These are phyloP conservation scores for Myocastor coypus DNA, from an alignment of 2,113 vertebrate species.

Conservation along the genomic window DNA sequence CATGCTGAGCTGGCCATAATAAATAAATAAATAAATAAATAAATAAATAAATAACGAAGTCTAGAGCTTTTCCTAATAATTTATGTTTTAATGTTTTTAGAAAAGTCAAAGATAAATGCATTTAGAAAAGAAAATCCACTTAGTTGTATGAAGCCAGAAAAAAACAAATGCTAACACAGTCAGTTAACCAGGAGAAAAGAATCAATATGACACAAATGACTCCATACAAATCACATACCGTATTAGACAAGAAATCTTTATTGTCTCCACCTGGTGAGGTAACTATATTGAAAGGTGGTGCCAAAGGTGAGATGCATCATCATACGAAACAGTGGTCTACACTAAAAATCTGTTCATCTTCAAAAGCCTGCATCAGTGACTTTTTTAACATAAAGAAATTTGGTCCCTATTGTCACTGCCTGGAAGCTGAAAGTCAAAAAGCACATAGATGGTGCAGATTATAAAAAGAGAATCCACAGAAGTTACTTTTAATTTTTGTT, in stretches of 20 bases:
- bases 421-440: not conserved
- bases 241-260: conserved; percentile 22
- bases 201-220: conserved; percentile 41
- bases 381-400: not conserved
- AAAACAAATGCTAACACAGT: conserved; percentile 52
- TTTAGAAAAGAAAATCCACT: conserved; percentile 48
- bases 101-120: conserved; percentile 12
- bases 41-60: not conserved
- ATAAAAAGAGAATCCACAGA: not conserved
- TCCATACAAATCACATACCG: conserved; percentile 4
- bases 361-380: not conserved
- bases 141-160: conserved; percentile 15
- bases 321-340: not conserved
- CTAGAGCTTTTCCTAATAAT: conserved; percentile 9
- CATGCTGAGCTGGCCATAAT: no score
- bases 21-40: not conserved
- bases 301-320: not conserved
- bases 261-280: not conserved
- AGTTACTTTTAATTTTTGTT: not conserved
- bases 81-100: not conserved
- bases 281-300: not conserved
- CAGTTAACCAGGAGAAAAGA: conserved; percentile 58
- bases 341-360: conserved; percentile 23
- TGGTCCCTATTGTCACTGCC: not conserved
- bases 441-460: not conserved